Conservation (phyloP, 35 echinoderm and acorn worm species). For the Holothuria glaberrima region DNA sequence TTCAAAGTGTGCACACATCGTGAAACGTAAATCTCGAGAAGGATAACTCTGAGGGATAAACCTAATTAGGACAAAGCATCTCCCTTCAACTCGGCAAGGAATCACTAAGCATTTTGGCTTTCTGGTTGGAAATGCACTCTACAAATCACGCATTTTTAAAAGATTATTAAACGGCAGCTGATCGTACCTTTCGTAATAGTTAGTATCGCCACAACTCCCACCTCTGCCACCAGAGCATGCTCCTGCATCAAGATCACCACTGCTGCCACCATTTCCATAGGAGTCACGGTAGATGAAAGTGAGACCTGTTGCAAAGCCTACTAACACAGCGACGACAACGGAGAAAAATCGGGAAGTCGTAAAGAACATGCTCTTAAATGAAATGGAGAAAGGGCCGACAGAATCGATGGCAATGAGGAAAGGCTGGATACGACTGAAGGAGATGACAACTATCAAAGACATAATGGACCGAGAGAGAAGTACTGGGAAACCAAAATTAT, state of each 20-base stretch:
- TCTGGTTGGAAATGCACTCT: too few relatives aligned
- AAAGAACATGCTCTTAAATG: conserved; percentile 67
- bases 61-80: too few relatives aligned
- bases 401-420: conserved; percentile 73
- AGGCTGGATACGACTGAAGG: conserved; percentile 64
- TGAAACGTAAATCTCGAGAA: too few relatives aligned
- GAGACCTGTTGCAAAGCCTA: conserved; percentile 65
- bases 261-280: neutral
- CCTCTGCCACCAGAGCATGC: conserved; percentile 10
- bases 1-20: too few relatives aligned
- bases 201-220: neutral
- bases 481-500: neutral
- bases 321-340: conserved; percentile 67
- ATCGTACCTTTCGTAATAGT: conserved; percentile 50
- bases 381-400: conserved; percentile 76
- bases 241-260: neutral
- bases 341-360: conserved; percentile 71
- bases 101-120: too few relatives aligned
- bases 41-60: too few relatives aligned
- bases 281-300: conserved; percentile 69
- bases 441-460: conserved; percentile 51
- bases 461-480: conserved; percentile 50
- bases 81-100: too few relatives aligned
- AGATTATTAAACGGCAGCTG: too few relatives aligned
- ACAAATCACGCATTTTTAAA: too few relatives aligned